Conservation (phyloP, 2,888 invertebrate species). For the Athrips mouffetella region DNA sequence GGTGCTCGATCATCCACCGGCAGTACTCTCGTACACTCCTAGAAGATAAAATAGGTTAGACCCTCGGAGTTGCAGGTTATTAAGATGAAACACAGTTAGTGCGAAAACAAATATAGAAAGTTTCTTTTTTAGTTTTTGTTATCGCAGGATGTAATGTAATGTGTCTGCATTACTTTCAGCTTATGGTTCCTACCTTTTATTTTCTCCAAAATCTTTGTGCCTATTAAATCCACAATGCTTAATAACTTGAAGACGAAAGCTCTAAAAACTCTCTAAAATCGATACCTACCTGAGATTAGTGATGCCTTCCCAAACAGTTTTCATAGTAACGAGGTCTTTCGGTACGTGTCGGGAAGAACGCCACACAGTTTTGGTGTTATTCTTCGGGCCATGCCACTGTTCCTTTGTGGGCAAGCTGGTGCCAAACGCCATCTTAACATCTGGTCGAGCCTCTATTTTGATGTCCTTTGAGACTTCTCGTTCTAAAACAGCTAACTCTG, state of each 20-base stretch:
- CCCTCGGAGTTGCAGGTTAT: neutral
- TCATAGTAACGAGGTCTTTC: slow-evolving; percentile 78
- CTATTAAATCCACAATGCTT: neutral
- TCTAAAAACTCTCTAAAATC: too few species aligned
- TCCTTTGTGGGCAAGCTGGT: slow-evolving; percentile 61
- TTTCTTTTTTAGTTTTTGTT: too few species aligned
- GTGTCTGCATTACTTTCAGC: too few species aligned
- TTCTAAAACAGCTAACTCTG: slow-evolving; percentile 47
- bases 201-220: neutral
- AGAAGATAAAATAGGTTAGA: too few species aligned
- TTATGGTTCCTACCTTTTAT: too few species aligned
- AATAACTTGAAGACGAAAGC: neutral
- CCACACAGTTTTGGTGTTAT: slow-evolving; percentile 76
- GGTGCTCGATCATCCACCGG: slow-evolving; percentile 76
- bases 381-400: slow-evolving; percentile 69
- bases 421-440: slow-evolving; percentile 66
- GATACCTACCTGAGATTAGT: slow-evolving; percentile 78
- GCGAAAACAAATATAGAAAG: too few species aligned
- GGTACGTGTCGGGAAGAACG: slow-evolving; percentile 76
- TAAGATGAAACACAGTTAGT: neutral
- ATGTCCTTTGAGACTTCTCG: slow-evolving; percentile 72
- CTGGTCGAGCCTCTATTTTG: slow-evolving; percentile 55
- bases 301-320: slow-evolving; percentile 82
- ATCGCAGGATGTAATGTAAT: too few species aligned
- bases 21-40: slow-evolving; percentile 79